Evolutionary conservation across 2,113 vertebrate genomes (phyloP).

Genomic region (Phalacrocorax aristotelis): DNA sequence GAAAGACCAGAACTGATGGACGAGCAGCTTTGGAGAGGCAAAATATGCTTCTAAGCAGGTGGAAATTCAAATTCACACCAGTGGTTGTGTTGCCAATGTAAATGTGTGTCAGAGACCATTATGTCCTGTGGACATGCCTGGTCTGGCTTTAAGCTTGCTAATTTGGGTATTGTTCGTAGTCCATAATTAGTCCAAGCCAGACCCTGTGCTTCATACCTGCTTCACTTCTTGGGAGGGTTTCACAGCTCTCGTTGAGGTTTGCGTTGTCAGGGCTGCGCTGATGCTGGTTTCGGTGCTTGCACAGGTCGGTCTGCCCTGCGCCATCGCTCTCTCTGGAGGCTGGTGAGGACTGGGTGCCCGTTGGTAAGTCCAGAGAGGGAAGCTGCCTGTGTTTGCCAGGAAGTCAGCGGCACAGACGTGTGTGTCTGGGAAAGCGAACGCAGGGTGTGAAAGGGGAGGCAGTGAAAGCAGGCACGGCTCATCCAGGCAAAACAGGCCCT

Average conservation of each 20-base stretch:
- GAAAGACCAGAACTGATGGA: background rate
- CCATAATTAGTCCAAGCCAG: background rate
- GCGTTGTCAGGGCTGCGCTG: rapidly evolving
- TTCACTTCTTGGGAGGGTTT: background rate
- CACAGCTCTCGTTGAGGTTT: rapidly evolving
- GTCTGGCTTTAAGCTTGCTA: background rate
- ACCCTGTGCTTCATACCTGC: background rate
- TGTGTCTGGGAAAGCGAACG: rapidly evolving
- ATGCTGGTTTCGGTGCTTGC: rapidly evolving
- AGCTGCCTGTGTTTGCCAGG: background rate
- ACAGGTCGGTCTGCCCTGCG: rapidly evolving
- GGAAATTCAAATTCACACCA: background rate
- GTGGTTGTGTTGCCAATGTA: background rate
- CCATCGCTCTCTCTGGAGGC: rapidly evolving
- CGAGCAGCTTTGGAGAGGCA: background rate
- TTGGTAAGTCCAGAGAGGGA: background rate
- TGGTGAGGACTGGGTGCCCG: rapidly evolving
- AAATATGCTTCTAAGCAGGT: background rate
- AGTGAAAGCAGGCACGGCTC: background rate
- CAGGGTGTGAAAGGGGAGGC: background rate
- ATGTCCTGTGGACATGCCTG: background rate
- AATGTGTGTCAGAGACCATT: background rate
- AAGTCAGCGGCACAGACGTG: background rate
- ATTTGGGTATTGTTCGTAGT: background rate
- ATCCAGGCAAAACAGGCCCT: background rate